phyloP scores from a whole-genome alignment of 2,113 vertebrate genomes.

The Sterrhoptilus dennistouni region DNA sequence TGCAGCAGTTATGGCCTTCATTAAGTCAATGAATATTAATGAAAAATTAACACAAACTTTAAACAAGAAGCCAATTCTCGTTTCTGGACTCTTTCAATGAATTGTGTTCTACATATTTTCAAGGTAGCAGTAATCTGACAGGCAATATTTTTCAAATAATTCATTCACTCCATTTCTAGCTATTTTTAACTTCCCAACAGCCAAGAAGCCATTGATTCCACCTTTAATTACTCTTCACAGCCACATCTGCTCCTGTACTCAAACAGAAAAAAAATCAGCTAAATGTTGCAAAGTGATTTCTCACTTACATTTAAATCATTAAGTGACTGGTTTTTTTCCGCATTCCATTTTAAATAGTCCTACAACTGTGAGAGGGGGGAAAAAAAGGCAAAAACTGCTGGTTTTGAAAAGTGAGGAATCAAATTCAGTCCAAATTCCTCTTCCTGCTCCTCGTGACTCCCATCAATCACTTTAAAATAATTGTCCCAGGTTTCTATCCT shows the following conservation, averaged over 20 bases:
- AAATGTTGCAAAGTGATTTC: background rate
- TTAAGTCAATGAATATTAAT: background rate
- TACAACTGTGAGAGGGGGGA: accelerated
- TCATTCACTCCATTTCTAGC: slow-evolving; percentile 36
- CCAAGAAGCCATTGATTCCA: background rate
- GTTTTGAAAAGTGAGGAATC: background rate
- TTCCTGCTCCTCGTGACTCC: background rate
- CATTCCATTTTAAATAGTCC: background rate
- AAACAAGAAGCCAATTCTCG: slow-evolving; percentile 15
- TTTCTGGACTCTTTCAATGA: slow-evolving; percentile 15
- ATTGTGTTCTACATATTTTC: slow-evolving; percentile 11
- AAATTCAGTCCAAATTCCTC: background rate
- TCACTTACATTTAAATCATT: background rate
- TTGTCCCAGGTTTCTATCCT: slow-evolving; percentile 15
- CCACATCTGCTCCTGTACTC: background rate
- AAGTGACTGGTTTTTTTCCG: background rate
- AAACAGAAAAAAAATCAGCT: background rate
- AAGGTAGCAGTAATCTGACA: slow-evolving; percentile 35
- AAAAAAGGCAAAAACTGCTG: background rate
- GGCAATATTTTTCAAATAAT: slow-evolving; percentile 19
- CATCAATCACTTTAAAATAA: slow-evolving; percentile 45
- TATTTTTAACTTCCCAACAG: background rate
- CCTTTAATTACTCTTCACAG: slow-evolving; percentile 11
- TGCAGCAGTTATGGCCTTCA: background rate
- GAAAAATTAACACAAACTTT: background rate